Evolutionary conservation across 1,140 invertebrate species (phyloP), one percentile per base, ranked within the genome.

Genomic region (Listronotus bonariensis): DNA sequence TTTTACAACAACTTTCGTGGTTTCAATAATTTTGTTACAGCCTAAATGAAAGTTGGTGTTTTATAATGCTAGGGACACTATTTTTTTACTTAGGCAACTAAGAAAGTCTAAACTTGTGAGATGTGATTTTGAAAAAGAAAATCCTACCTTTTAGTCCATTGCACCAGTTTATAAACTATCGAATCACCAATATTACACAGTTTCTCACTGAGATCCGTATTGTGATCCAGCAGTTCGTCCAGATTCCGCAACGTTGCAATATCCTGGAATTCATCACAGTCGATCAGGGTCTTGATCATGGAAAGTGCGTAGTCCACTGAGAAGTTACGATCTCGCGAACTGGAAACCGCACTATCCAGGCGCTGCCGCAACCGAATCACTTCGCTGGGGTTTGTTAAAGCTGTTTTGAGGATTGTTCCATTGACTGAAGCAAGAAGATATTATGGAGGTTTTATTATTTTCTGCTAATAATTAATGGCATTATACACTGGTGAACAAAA

Each of bases 151-250:
- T 97, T 97, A 71, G 96, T 98, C 96, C 96, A 99, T 80, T 97
- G 94, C 60, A 98, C 95, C 81, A 98, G 87, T 81, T 97, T 96
- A 82, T 95, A 93, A 38, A 97, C 94, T 76, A 97, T 96, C 52
- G 92, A 95, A 82, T 97, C 95, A 48, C 94, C 94, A 77, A 97
- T 95, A 79, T 94, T 92, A 84, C 92, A 96, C 74, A 97, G 82
- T 79, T 95, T 95, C 73, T 95, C 91, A 67, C 92, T 92, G 67
- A 96, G 87, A 79, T 95, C 92, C 66, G 91, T 91, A 76, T 92
- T 93, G 77, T 93, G 90, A 79, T 95, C 92, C 66, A 95, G 83
- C 70, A 96, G 85, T 76, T 96, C 92, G 68, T 94, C 91, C 79
- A 95, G 85, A 78, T 96, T 93, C 84, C 93, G 87, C 52, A 89